These are phyloP conservation scores for Perca flavescens DNA, from an alignment of 2,113 vertebrate genomes.

Conservation along the genomic window DNA sequence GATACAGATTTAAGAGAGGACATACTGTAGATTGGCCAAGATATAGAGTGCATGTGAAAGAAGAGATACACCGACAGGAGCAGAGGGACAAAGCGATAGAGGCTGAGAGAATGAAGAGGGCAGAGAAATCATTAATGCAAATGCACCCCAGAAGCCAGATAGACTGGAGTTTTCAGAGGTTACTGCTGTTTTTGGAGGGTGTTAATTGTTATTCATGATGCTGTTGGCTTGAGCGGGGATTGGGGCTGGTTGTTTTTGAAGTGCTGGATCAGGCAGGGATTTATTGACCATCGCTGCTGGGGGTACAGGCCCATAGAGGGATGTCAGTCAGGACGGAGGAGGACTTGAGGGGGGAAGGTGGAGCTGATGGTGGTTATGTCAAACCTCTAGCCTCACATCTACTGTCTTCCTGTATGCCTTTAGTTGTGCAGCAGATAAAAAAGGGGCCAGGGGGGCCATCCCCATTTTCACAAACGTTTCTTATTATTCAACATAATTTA, in stretches of 20 bases:
- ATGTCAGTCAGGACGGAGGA: constrained; percentile 49
- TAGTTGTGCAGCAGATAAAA: constrained; percentile 48
- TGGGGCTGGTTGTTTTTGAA: constrained; percentile 66
- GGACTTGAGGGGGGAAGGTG: constrained; percentile 18
- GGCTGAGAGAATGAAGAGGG: constrained; percentile 39
- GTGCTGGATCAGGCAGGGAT: constrained; percentile 65
- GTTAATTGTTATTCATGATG: constrained; percentile 81
- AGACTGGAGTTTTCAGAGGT: constrained; percentile 68
- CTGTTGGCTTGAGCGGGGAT: constrained; percentile 49
- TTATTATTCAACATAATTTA: neutral
- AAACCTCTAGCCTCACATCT: constrained; percentile 54
- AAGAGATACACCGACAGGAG: constrained; percentile 10
- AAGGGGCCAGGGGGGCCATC: neutral
- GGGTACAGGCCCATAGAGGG: constrained; percentile 59
- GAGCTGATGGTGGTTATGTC: constrained; percentile 24
- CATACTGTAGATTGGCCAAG: neutral
- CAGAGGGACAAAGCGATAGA: constrained; percentile 28
- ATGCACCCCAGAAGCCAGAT: constrained; percentile 59
- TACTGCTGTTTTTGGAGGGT: constrained; percentile 69
- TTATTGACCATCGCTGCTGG: constrained; percentile 73
- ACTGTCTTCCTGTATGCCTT: constrained; percentile 36
- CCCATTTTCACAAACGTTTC: neutral
- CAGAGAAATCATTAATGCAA: constrained; percentile 80
- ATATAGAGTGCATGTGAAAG: constrained; percentile 18
- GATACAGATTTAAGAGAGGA: constrained; percentile 15